These are phyloP conservation scores for Latrodectus elegans DNA, from an alignment of 2,888 invertebrate species.

Conservation along the genomic window DNA sequence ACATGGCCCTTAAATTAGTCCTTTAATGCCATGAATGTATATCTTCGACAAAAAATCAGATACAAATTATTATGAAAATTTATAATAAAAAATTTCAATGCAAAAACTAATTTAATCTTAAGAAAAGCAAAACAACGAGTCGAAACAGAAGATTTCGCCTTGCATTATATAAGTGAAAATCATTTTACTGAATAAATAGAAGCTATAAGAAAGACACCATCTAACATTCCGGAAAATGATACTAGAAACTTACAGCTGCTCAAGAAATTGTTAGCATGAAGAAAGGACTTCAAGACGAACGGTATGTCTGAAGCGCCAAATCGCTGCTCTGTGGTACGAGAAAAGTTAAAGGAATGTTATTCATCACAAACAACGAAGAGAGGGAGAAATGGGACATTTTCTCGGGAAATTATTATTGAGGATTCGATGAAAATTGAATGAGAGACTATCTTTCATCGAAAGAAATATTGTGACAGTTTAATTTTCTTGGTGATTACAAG, in stretches of 20 bases:
- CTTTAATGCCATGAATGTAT: too few species aligned
- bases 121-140: too few species aligned
- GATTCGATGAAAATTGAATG: slow-evolving; percentile 51
- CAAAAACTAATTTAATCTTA: too few species aligned
- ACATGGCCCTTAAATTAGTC: too few species aligned
- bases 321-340: neutral
- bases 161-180: too few species aligned
- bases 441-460: slow-evolving; percentile 46
- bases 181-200: too few species aligned
- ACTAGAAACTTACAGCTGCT: neutral
- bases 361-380: slow-evolving; percentile 36
- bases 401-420: slow-evolving; percentile 18
- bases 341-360: slow-evolving; percentile 7
- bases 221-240: too few species aligned
- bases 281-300: slow-evolving; percentile 16
- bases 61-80: too few species aligned
- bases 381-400: slow-evolving; percentile 15
- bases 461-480: slow-evolving; percentile 52
- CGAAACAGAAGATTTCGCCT: too few species aligned
- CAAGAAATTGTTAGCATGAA: slow-evolving; percentile 21
- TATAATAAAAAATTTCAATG: too few species aligned
- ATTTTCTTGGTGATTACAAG: slow-evolving; percentile 52
- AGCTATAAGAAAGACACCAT: too few species aligned
- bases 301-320: slow-evolving; percentile 22
- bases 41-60: too few species aligned